Base-by-base conservation (phyloP, 2,113 vertebrate species). In the Trematomus loennbergii region DNA sequence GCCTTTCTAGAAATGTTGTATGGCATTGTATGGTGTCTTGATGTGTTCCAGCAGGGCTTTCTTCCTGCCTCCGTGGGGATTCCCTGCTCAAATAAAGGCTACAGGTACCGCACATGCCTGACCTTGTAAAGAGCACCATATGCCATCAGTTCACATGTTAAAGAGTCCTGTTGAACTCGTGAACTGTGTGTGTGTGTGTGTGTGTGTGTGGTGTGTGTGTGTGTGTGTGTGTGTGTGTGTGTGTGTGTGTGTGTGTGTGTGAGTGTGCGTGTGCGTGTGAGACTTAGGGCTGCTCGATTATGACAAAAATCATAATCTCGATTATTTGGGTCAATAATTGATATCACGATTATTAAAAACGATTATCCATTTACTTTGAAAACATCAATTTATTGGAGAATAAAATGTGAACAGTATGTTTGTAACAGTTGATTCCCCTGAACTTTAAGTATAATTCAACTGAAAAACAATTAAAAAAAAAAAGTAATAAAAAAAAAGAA, bases 121-220 rank as follows among this genome's bases (percentile, higher is more conserved):
- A 83, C 86, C 78, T 79, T 80, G 82, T 82, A 74, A 83, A 81
- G 72, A 72, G 74, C 67, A 74, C 75, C 76, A 85, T 60, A 87
- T 77, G 54, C 59, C 81, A 89, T 82, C 73, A 18, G 66, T 86
- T 91, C 69, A 78, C 72, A 79, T 78, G 83, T 86, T 85, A 91
- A 90, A 65, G 70, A 60, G 65, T 71, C 79, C 73, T 66, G 81
- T 72, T 89, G 83, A 91, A 89, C 85, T 87, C 82, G 72, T 87
- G 82, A 89, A 82, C 78, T 46, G 25, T 50, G 53, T 64, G 76
- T 10, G 29, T 70, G 81, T n/a, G 16, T 67, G 48, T 45, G 17
- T 54, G 58, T 73, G 55, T 66, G 12, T 65, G 36, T 36, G 58
- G 67, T 60, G 63, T 57, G 54, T 61, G 33, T 18, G 20, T 7